A percentile compares a stretch with the other conserved stretches of the same genome.
Evolutionary conservation across 2,113 vertebrate species (phyloP).

Genomic region (Alouatta palliata): DNA sequence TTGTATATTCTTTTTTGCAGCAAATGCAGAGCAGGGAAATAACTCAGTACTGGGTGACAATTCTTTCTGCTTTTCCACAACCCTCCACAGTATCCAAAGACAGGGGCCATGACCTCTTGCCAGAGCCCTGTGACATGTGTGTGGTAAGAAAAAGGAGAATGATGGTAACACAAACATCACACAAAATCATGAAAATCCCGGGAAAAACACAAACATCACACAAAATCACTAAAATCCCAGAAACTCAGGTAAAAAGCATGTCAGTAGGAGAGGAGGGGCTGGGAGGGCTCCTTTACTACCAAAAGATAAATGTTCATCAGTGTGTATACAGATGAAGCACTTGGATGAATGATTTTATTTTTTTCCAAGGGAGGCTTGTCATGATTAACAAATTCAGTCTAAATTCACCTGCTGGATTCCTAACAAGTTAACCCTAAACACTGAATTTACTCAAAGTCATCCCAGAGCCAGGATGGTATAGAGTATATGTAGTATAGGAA

Average conservation of each 20-base stretch:
- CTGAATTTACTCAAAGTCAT: too few species aligned
- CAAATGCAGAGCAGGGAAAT: too few species aligned
- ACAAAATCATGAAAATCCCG: neutral
- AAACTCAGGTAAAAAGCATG: neutral
- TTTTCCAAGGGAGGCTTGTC: neutral
- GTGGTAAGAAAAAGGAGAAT: neutral
- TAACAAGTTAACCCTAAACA: neutral
- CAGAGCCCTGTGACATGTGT: neutral
- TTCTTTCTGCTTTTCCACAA: slow-evolving; percentile 2
- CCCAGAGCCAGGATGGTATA: neutral
- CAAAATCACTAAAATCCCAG: neutral
- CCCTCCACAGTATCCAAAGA: neutral
- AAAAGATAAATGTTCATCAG: neutral
- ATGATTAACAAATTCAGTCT: neutral
- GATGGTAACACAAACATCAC: neutral
- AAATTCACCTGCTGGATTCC: neutral
- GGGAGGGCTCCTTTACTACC: neutral
- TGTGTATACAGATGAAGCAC: neutral
- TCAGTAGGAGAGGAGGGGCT: neutral
- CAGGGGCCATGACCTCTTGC: neutral
- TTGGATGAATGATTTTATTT: neutral
- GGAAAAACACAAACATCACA: neutral
- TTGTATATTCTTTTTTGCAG: too few species aligned
- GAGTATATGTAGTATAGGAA: neutral
- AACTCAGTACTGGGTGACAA: too few species aligned